Evolutionary conservation across 1,140 invertebrate species (phyloP).

Genomic region (Gerris buenoi): DNA sequence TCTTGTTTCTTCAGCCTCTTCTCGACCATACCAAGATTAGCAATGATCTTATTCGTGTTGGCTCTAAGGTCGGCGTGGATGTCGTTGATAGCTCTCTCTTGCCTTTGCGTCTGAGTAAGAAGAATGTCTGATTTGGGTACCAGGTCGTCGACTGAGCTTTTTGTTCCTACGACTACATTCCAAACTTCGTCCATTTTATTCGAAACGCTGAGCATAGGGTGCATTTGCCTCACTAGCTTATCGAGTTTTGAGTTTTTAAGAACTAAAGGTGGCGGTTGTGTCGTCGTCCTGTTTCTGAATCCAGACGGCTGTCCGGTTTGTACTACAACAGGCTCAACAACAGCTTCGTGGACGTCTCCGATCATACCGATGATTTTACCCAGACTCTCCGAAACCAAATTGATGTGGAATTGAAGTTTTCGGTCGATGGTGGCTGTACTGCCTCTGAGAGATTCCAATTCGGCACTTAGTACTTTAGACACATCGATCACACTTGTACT

Average conservation of each 20-base stretch:
- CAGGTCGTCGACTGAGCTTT: constrained; percentile 65
- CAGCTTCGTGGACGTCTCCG: constrained; percentile 60
- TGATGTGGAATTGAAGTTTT: constrained; percentile 69
- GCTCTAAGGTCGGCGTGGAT: constrained; percentile 65
- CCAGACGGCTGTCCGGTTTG: constrained; percentile 9
- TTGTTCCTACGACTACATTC: constrained; percentile 72
- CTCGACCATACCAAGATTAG: constrained; percentile 70
- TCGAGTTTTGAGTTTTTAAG: constrained; percentile 57
- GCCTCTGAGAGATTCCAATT: constrained; percentile 54
- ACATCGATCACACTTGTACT: constrained; percentile 57
- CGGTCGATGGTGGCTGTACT: constrained; percentile 62
- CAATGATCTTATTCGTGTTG: constrained; percentile 73
- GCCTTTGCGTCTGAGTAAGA: constrained; percentile 65
- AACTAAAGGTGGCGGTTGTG: constrained; percentile 29
- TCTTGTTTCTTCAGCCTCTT: constrained; percentile 67
- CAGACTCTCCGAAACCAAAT: constrained; percentile 61
- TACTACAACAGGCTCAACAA: constrained; percentile 39
- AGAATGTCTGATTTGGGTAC: constrained; percentile 72
- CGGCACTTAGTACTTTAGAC: constrained; percentile 57
- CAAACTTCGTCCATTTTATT: constrained; percentile 75
- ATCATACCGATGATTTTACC: constrained; percentile 59
- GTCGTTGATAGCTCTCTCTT: constrained; percentile 70
- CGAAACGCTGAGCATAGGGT: constrained; percentile 65
- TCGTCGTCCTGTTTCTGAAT: constrained; percentile 32
- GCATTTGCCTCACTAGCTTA: constrained; percentile 55